Base-by-base conservation (phyloP, 2,797 vertebrate genomes). In the Cirrhinus molitorella region DNA sequence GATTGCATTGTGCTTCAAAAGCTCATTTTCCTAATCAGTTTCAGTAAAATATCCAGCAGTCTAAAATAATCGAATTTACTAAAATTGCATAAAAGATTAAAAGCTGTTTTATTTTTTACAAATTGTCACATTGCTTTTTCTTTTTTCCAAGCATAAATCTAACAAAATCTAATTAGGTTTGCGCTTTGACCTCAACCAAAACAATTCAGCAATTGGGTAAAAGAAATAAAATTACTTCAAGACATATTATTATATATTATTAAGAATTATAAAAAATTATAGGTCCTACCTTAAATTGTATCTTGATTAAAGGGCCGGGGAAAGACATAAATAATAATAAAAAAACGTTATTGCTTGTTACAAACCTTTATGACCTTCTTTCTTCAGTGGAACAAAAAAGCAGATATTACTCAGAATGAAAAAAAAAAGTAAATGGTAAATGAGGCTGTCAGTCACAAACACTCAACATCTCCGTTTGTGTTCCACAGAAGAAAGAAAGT, bases 31-130 rank as follows among this genome's bases (percentile, higher is more conserved):
- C 12, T 61, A 76, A 76, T 45, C 37, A 12, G 37, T 65, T 43
- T 23, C 8, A 49, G 25, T 31, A 31, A 51, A 72, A 72, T 12
- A 51, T 72, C 25, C 19, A 49, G 49, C 16, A 31, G 16, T 10
- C 49, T 72, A 72, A 68, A 68, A 47, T 17, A 71, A 49, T 71
- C 23, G 4, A 71, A 71, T 71, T 71, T 28, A 28, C 23, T 71
- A 49, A 55, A 55, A 74, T 16, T 23, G 49, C 49, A 53, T 13
- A 21, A 53, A 51, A 9, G 17, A 72, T 51, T 13, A 31, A 49
- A 49, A 49, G 16, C 17, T 11, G 9, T 71, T 71, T 28, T 21
- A 2, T 71, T 9, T 68, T 45, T 68, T 70, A 2, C 9, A 25
- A 17, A 28, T 8, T 21, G 6, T 28, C 11, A 73, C 34, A 55